phyloP scores from a whole-genome alignment of 2,888 invertebrate species.

The Melanostoma scalare region DNA sequence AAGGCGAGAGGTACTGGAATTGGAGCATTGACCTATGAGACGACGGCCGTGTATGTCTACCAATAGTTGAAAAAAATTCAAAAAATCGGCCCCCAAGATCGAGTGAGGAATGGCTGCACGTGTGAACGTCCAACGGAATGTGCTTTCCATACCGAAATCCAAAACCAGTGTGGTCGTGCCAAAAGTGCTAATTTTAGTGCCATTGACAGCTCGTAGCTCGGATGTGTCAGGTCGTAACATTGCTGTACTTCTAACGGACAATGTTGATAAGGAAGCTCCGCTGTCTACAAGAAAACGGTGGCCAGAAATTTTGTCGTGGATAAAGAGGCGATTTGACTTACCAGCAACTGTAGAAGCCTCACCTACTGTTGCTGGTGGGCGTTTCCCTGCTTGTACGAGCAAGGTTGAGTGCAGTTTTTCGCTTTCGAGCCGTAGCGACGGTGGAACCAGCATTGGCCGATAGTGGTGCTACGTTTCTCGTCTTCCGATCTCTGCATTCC shows the following conservation, averaged over 20 bases:
- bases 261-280: constrained; percentile 19
- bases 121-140: background rate
- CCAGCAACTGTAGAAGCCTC: constrained; percentile 30
- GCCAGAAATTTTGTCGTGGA: constrained; percentile 29
- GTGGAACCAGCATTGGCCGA: constrained; percentile 24
- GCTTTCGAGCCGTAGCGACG: constrained; percentile 21
- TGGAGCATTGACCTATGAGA: too few relatives aligned
- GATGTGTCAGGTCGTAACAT: constrained; percentile 8
- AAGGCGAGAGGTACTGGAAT: too few relatives aligned
- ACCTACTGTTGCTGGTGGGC: constrained; percentile 19
- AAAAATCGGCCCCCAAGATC: too few relatives aligned
- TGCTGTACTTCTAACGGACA: constrained; percentile 21
- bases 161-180: constrained; percentile 17
- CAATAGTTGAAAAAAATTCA: too few relatives aligned
- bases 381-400: constrained; percentile 15
- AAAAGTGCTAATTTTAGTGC: constrained; percentile 30
- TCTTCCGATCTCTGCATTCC: too few relatives aligned
- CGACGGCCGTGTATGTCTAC: too few relatives aligned
- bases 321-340: constrained; percentile 22
- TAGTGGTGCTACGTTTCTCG: constrained; percentile 10
- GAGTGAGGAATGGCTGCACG: background rate
- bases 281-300: constrained; percentile 40
- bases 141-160: constrained; percentile 13
- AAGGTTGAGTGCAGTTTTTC: constrained; percentile 18
- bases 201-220: constrained; percentile 11